Base-by-base conservation (phyloP, 64 coral and sea anemone species). In the Actinia tenebrosa region DNA sequence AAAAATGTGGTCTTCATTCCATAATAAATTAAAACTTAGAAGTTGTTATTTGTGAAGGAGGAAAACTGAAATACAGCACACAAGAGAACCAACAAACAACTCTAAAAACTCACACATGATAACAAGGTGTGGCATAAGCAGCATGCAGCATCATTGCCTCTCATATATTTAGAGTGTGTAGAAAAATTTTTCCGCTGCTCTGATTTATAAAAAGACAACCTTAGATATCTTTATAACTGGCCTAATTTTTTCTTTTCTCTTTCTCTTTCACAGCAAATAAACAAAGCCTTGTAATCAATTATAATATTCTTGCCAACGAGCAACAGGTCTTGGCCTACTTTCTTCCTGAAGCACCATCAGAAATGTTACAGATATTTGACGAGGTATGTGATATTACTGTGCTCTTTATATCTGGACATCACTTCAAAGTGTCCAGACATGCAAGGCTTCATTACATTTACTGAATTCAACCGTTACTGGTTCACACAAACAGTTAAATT, bases 261-360 rank as follows among this genome's bases (percentile, higher is more conserved):
- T 37, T 37, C 18, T 86, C 68, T 78, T 90, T 61, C 14, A 45
- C 83, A 99, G 97, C 90, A 84, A 99, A 99, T 68, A 94, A 88
- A 44, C 93, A 95, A 83, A 99, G 97, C 88, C 87, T 99, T 78
- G 91, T 99, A 17, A 80, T 99, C 26, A 92, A 99, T 87, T 99
- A 99, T 45, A 99, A 99, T 82, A 88, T 99, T 62, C 86, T 99
- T 56, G 97, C 97, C 4, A 95, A 94, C 91, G 97, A 99, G 60
- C 97, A 99, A 44, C 97, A 99, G 53, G 97, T 99, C 0, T 58
- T 99, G 42, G 97, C 97, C 3, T 99, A 99, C 46, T 99, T 99
- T 79, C 81, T 99, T 16, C 97, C 97, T 64, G 97, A 99, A 78
- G 97, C 97, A 18, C 97, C 97, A 80, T 71, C 97, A 22, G 97